phyloP scores from a whole-genome alignment of 2,113 vertebrate species.

The Rhinoptilus africanus region DNA sequence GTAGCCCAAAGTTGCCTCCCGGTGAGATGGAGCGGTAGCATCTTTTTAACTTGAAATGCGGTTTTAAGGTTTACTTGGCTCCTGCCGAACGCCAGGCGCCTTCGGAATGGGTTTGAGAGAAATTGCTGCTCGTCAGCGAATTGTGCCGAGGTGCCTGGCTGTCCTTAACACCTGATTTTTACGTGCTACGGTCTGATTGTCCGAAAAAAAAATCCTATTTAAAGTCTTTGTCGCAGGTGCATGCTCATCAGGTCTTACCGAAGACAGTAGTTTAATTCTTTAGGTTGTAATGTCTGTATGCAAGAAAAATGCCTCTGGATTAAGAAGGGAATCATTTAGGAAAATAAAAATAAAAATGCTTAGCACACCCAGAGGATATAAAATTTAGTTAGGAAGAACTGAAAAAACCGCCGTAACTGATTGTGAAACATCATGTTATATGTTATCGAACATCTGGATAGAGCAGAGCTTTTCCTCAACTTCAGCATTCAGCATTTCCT shows the following conservation, averaged over 20 bases:
- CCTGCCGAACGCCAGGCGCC: neutral
- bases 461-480: neutral
- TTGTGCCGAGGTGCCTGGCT: neutral
- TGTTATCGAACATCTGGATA: neutral
- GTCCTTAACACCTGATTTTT: neutral
- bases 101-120: neutral
- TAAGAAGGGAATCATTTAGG: neutral
- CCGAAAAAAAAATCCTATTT: neutral
- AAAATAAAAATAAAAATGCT: neutral
- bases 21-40: neutral
- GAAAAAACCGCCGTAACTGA: neutral
- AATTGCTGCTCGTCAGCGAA: neutral
- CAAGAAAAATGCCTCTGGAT: neutral
- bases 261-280: neutral
- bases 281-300: neutral
- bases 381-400: neutral
- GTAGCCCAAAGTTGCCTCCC: neutral
- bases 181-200: fast-evolving
- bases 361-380: neutral
- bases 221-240: neutral
- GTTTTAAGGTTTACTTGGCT: neutral
- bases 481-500: neutral
- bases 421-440: neutral
- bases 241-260: neutral
- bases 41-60: neutral